Conservation (phyloP, 2,797 vertebrate species). For the Arremon brunneinucha region DNA sequence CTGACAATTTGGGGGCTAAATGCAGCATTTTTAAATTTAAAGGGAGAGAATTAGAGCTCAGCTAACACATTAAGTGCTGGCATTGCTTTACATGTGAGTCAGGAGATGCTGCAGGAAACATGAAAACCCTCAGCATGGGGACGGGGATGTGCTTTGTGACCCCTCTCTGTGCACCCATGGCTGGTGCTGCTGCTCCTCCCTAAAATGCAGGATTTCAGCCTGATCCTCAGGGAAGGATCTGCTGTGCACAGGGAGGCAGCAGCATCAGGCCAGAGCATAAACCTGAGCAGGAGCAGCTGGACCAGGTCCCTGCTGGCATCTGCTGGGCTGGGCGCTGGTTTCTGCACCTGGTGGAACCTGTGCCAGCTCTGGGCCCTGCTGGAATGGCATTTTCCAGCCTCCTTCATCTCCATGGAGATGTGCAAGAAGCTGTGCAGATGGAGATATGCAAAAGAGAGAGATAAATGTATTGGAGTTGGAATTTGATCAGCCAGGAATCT, state of each 20-base stretch:
- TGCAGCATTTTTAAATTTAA: background rate
- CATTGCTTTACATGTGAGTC: background rate
- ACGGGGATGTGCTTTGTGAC: background rate
- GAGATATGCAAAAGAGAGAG: slow-evolving; percentile 40
- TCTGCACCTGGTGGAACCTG: background rate
- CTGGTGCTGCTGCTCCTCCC: background rate
- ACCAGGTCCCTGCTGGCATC: background rate
- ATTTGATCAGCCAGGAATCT: background rate
- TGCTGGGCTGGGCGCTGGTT: background rate
- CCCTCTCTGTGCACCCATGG: rapidly evolving
- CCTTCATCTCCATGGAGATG: slow-evolving; percentile 62
- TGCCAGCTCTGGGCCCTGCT: background rate
- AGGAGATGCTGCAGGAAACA: background rate
- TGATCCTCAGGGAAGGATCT: background rate
- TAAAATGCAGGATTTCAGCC: background rate
- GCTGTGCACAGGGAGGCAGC: background rate
- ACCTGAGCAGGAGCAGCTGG: background rate
- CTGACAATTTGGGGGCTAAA: background rate
- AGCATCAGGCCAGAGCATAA: background rate
- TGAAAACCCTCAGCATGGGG: background rate
- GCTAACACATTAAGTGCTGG: background rate
- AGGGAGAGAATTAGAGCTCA: background rate
- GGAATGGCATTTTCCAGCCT: background rate
- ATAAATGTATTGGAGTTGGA: slow-evolving; percentile 5
- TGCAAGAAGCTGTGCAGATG: slow-evolving; percentile 22